Evolutionary conservation across 2,888 invertebrate genomes (phyloP).

Genomic region (Leucophenga maculata): DNA sequence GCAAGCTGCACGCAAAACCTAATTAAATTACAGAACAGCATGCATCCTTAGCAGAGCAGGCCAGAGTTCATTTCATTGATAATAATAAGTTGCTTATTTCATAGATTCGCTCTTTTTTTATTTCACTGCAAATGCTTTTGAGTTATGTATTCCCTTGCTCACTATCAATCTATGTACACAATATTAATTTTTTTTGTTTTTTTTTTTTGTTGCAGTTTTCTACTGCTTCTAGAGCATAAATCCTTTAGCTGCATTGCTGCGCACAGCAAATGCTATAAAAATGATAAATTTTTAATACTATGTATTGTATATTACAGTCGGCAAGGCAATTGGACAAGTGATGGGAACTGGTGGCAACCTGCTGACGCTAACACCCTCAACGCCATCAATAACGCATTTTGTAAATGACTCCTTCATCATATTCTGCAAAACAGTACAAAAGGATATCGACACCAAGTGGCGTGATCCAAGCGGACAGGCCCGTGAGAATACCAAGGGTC

Average conservation of each 20-base stretch:
- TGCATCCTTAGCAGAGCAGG: background rate
- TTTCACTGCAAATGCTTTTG: background rate
- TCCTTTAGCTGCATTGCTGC: slow-evolving; percentile 23
- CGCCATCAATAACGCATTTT: slow-evolving; percentile 70
- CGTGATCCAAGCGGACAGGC: slow-evolving; percentile 67
- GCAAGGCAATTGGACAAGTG: slow-evolving; percentile 49
- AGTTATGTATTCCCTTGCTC: background rate
- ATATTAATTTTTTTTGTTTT: slow-evolving; percentile 1
- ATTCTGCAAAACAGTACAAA: slow-evolving; percentile 67
- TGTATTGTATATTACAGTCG: slow-evolving; percentile 40
- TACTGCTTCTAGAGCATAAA: background rate
- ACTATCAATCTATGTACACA: background rate
- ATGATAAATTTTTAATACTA: slow-evolving; percentile 51
- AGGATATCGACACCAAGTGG: slow-evolving; percentile 69
- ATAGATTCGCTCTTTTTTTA: background rate
- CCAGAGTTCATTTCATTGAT: background rate
- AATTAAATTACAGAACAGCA: slow-evolving; percentile 2
- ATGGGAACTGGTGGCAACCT: slow-evolving; percentile 37
- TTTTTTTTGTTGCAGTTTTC: slow-evolving; percentile 3
- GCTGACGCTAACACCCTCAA: slow-evolving; percentile 66
- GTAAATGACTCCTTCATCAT: slow-evolving; percentile 73
- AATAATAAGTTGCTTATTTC: slow-evolving; percentile 5
- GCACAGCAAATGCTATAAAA: slow-evolving; percentile 26
- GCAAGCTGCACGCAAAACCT: background rate
- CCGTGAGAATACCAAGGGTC: slow-evolving; percentile 70